Conservation (phyloP, 2,888 invertebrate species). For the Sarcophaga variegata region DNA sequence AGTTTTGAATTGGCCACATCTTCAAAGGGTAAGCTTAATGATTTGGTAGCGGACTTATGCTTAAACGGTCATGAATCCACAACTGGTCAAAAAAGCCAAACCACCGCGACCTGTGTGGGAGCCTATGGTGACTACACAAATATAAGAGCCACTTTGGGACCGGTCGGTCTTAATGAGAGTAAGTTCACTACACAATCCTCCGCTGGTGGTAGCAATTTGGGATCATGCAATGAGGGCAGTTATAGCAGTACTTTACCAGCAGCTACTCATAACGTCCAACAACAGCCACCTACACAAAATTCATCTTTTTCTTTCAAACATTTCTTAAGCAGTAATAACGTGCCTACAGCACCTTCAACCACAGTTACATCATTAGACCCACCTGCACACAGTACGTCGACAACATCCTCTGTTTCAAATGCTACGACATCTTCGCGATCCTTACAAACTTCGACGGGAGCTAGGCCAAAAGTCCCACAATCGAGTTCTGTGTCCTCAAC, state of each 20-base stretch:
- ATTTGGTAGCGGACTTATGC: constrained; percentile 77
- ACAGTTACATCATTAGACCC: constrained; percentile 73
- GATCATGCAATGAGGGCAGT: not conserved
- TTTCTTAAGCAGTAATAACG: constrained; percentile 87
- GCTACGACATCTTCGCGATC: constrained; percentile 64
- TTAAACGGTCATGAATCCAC: constrained; percentile 69
- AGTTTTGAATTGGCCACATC: constrained; percentile 18
- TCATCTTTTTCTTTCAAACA: constrained; percentile 92
- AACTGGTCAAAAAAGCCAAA: constrained; percentile 27
- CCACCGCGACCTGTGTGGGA: not conserved
- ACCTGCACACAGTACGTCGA: constrained; percentile 64
- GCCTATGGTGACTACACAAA: constrained; percentile 76
- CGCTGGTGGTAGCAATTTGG: constrained; percentile 11
- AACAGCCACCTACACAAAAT: constrained; percentile 82
- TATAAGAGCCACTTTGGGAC: constrained; percentile 73
- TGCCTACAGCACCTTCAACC: constrained; percentile 76
- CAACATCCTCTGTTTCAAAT: constrained; percentile 58
- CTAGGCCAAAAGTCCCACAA: constrained; percentile 88
- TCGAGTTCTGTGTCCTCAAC: constrained; percentile 76
- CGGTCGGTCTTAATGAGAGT: constrained; percentile 35
- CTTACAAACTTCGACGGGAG: constrained; percentile 84
- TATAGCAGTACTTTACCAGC: not conserved
- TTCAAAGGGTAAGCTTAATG: constrained; percentile 72
- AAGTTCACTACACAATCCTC: constrained; percentile 33
- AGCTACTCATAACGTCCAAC: constrained; percentile 55